Evolutionary conservation across 2,888 invertebrate species (phyloP).

Genomic region (Iselma pallidipennis): DNA sequence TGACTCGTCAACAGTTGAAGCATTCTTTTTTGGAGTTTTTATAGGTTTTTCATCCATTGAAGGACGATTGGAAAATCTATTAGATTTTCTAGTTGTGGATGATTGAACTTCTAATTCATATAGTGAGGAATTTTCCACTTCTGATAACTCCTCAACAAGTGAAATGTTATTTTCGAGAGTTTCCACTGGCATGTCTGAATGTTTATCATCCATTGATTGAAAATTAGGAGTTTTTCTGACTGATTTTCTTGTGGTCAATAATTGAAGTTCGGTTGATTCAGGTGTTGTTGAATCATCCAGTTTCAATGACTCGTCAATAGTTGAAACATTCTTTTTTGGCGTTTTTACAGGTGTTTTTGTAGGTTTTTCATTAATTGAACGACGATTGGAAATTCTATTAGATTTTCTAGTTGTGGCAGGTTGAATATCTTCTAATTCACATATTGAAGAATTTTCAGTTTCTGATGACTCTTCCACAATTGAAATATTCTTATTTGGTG

Average conservation of each 20-base stretch:
- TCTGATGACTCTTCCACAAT: not conserved
- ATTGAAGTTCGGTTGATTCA: not conserved
- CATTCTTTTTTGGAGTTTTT: not conserved
- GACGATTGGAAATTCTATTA: not conserved
- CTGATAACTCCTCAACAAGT: not conserved
- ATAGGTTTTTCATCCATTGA: too few relatives aligned
- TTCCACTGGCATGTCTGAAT: not conserved
- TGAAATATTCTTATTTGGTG: not conserved
- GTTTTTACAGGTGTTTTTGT: too few relatives aligned
- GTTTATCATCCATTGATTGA: not conserved
- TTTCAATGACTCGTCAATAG: not conserved
- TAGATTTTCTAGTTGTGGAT: not conserved
- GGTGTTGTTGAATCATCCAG: not conserved
- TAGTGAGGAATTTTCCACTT: not conserved
- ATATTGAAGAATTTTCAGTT: not conserved
- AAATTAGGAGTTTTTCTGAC: too few relatives aligned
- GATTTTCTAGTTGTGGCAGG: not conserved
- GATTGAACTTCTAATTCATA: not conserved
- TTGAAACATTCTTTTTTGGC: too few relatives aligned
- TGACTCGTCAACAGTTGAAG: not conserved
- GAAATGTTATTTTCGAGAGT: not conserved
- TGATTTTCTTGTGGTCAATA: not conserved
- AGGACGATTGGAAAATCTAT: not conserved
- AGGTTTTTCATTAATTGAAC: too few relatives aligned
- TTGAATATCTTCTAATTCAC: not conserved